Base-by-base conservation (phyloP, 2,113 vertebrate genomes). In the Stigmatopora argus region DNA sequence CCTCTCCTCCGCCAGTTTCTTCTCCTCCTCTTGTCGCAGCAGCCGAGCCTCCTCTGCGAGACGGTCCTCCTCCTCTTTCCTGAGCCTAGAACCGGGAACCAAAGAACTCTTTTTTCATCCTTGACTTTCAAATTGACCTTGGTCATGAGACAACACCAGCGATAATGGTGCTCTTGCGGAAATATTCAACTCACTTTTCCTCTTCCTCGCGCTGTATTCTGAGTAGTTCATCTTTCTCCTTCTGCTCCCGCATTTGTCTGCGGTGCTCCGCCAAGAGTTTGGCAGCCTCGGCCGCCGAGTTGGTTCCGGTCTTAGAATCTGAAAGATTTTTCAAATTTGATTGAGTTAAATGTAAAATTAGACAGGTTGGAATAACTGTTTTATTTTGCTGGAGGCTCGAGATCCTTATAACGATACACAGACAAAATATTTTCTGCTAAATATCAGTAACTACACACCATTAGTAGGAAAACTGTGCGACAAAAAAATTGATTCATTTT, bases 241-340 rank as follows among this genome's bases (percentile, higher is more conserved):
- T 93, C 64, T 94, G 94, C 79, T 95, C 94, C 13, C 91, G 88
- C 70, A 92, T 93, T 69, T 95, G 81, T 49, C 92, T 90, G 1
- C 92, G 91, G 71, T 93, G 95, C 84, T 94, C 93, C 2, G 93
- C 85, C 82, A 95, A 86, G 79, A 94, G 92, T 89, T 93, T 95
- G 17, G 92, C 91, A 15, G 93, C 92, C 78, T 93, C 93, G 35
- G 94, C 91, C 3, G 92, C 93, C 0, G 90, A 93, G 73, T 91
- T 92, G 69, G 90, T 93, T 76, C 91, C 93, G 9, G 65, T 65
- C 89, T 93, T 94, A 72, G 85, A 79, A 66, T 94, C 92, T 95
- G 59, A 52, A 12, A 38, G 52, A 31, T 31, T 31, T 31, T 31
- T 31, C 26, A 31, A 31, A 31, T 31, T 31, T 31, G 26, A 31